phyloP scores from a whole-genome alignment of 2,113 vertebrate genomes.

The Motacilla tschutschensis region DNA sequence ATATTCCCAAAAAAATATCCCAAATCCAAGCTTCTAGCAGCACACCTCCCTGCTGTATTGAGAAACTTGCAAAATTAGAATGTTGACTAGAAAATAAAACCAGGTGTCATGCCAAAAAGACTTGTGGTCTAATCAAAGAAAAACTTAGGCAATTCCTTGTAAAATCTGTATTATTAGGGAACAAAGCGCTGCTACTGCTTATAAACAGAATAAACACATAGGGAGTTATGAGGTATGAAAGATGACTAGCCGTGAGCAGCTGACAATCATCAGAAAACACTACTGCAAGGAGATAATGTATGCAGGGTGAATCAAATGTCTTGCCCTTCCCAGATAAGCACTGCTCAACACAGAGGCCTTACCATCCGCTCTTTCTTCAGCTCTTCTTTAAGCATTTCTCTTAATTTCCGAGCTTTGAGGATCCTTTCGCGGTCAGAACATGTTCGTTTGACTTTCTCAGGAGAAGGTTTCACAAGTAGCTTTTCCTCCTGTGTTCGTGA shows the following conservation, averaged over 20 bases:
- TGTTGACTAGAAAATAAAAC: neutral
- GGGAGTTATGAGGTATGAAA: neutral
- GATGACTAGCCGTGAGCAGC: neutral
- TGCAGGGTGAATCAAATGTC: neutral
- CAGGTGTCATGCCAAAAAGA: neutral
- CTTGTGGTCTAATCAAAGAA: neutral
- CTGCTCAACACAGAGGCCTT: neutral
- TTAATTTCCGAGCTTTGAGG: conserved; percentile 85
- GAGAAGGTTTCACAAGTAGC: neutral
- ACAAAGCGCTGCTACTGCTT: neutral
- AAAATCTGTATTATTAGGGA: neutral
- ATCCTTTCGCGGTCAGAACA: conserved; percentile 84
- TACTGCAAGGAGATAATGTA: neutral
- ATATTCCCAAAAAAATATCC: neutral
- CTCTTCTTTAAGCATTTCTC: conserved; percentile 88
- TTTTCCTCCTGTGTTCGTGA: conserved; percentile 40
- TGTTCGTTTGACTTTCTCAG: conserved; percentile 22
- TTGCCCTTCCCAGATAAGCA: neutral
- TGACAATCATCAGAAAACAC: neutral
- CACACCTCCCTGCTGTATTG: neutral
- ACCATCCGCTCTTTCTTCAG: conserved; percentile 86
- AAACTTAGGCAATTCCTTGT: neutral
- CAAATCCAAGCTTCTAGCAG: neutral
- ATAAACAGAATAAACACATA: neutral
- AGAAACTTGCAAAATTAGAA: neutral